These are phyloP conservation scores for Forbesichthys papilliferus DNA, from an alignment of 2,113 vertebrate species.

Conservation along the genomic window DNA sequence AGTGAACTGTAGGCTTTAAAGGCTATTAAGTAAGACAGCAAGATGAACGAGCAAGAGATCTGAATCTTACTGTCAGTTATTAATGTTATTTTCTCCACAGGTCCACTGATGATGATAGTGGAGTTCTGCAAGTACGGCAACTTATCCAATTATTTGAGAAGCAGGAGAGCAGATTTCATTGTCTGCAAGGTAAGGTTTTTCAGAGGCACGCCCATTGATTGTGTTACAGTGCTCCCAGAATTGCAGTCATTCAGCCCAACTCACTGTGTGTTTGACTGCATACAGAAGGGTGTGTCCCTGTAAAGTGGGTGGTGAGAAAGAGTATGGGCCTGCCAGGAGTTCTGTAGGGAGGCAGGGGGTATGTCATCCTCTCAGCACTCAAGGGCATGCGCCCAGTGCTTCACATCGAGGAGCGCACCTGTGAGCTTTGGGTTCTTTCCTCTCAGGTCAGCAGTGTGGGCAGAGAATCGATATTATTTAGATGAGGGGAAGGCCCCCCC, in stretches of 20 bases:
- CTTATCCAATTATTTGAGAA: slow-evolving; percentile 87
- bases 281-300: too few species aligned
- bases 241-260: too few species aligned
- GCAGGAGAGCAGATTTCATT: slow-evolving; percentile 88
- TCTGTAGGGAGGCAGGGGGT: too few species aligned
- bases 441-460: neutral
- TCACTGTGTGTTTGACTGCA: too few species aligned
- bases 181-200: slow-evolving; percentile 84
- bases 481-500: neutral
- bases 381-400: too few species aligned
- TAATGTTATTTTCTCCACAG: slow-evolving; percentile 58
- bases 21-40: neutral
- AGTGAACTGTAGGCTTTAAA: neutral
- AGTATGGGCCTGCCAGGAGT: too few species aligned
- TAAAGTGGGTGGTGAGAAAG: too few species aligned
- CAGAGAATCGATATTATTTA: slow-evolving; percentile 12
- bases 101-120: slow-evolving; percentile 92
- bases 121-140: slow-evolving; percentile 96
- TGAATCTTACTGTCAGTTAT: neutral
- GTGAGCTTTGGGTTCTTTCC: neutral
- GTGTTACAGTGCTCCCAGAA: too few species aligned
- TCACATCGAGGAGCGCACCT: too few species aligned
- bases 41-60: too few species aligned
- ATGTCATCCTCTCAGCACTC: too few species aligned
- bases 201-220: too few species aligned